Base-by-base conservation (phyloP, 2,888 invertebrate species). In the Ceramica pisi region DNA sequence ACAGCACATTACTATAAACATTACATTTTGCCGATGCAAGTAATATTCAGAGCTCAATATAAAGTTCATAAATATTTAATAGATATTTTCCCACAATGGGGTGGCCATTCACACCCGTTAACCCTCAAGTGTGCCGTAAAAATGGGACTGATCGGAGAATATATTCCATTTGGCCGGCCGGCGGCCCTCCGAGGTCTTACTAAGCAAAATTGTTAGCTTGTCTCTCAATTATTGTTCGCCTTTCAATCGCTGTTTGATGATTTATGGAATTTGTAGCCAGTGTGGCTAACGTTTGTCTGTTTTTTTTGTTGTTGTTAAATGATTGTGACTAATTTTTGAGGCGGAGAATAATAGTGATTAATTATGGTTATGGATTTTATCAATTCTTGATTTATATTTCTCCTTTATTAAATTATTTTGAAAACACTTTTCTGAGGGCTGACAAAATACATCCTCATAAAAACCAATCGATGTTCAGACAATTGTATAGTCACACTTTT, bases 31-130 rank as follows among this genome's bases (percentile, higher is more conserved):
- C 86, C 89, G 88, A 89, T 90, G 86, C 87, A 86, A 86, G 87
- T 86, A 87, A 89, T 90, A 88, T 89, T 89, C 89, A 86, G 83
- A 87, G 87, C 86, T 89, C 91, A 90, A 92, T 91, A 91, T 89
- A 90, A 89, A 79, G 86, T 88, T 92, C 92, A 95, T 95, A 95
- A 95, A 95, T 95, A 95, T 95, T 95, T 93, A 94, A 95, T 93
- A 93, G 93, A 93, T 90, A 93, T 95, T 92, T 95, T 95, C 94
- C 94, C 95, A 95, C 95, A 95, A 95, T 94, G 92, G 95, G 94
- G 94, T 93, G 92, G 94, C 93, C 89, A 93, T 95, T 95, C 92
- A 90, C 94, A 95, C 94, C 94, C 91, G 92, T 88, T 91, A 94
- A 92, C 93, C 93, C 94, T 92, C 94, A 84, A 90, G 94, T 91